Base-by-base conservation (phyloP, 2,113 vertebrate genomes). In the Eulemur rufifrons region DNA sequence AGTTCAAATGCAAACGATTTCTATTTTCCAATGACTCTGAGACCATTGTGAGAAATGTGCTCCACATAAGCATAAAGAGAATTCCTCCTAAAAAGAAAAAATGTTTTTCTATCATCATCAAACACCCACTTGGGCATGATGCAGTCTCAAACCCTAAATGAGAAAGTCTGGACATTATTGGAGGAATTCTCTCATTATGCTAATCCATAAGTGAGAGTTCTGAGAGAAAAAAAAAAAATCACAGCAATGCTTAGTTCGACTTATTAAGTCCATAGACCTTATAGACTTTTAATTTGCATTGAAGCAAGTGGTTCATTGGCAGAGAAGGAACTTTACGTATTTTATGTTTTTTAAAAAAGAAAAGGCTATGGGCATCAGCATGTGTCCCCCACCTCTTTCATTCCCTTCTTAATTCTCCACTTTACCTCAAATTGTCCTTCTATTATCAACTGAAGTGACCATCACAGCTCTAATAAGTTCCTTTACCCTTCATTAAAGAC, bases 111-210 rank as follows among this genome's bases (percentile, higher is more conserved):
- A 89, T 92, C 52, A 68, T 56, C 39, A 64, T 50, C 45, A 82
- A 94, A 80, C 32, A 92, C 15, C 8, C 66, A 45, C 34, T 63
- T 76, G 73, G 32, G 83, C 34, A 93, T 21, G 18, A 91, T 56
- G 21, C 4, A 85, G 29, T 73, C 90, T 6, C 88, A 89, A 76
- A 95, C 37, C n/a, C 84, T 87, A 87, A 90, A 25, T 68, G 76
- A 78, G 50, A 80, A 74, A 56, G 37, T 82, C 3, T 42, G 37
- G 47, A 45, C 13, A 56, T 84, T 74, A 90, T 0, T 61, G 68
- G n/a, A 93, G 9, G 37, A 87, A 91, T 88, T 94, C 85, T 91
- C 21, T 93, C 18, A 74, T 92, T 54, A 86, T 73, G 61, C 45
- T 69, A 95, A 87, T 64, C 59, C 18, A 4, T 15, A 89, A 71